A percentile compares a stretch with the other conserved stretches of the same genome.
These are phyloP conservation scores for Disparrhopalites patrizii DNA, from an alignment of 2,888 invertebrate species.

Conservation along the genomic window DNA sequence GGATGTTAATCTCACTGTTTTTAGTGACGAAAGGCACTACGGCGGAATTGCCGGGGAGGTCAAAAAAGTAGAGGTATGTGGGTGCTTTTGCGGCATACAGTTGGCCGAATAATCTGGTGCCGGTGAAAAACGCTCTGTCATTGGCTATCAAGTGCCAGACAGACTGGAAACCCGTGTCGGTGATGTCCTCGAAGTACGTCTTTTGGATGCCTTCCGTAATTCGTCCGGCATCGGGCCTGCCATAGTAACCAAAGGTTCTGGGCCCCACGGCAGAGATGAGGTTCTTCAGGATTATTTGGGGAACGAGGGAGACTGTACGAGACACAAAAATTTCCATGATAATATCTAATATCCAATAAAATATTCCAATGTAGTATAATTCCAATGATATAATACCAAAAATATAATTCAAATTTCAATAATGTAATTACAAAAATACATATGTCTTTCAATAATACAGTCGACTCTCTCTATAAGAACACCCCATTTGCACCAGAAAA, in stretches of 20 bases:
- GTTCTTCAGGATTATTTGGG: too few species aligned
- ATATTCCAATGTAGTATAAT: too few species aligned
- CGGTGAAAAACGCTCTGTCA: constrained; percentile 7
- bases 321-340: too few species aligned
- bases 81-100: constrained; percentile 10
- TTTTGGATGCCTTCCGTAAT: constrained; percentile 1
- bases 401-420: too few species aligned
- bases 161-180: not conserved
- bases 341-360: too few species aligned
- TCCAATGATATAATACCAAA: too few species aligned
- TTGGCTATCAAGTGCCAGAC: not conserved
- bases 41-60: constrained; percentile 1
- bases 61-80: constrained; percentile 9
- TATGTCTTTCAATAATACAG: too few species aligned
- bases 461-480: too few species aligned
- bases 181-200: constrained; percentile 14
- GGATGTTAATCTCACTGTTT: too few species aligned
- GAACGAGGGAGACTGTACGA: too few species aligned
- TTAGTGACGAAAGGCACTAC: not conserved
- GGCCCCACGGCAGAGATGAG: not conserved
- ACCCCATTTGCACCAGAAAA: too few species aligned
- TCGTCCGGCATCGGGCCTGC: not conserved
- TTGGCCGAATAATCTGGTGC: constrained; percentile 1
- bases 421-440: too few species aligned
- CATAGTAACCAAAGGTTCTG: not conserved